phyloP scores from a whole-genome alignment of 2,113 vertebrate species.

The Opisthocomus hoazin region DNA sequence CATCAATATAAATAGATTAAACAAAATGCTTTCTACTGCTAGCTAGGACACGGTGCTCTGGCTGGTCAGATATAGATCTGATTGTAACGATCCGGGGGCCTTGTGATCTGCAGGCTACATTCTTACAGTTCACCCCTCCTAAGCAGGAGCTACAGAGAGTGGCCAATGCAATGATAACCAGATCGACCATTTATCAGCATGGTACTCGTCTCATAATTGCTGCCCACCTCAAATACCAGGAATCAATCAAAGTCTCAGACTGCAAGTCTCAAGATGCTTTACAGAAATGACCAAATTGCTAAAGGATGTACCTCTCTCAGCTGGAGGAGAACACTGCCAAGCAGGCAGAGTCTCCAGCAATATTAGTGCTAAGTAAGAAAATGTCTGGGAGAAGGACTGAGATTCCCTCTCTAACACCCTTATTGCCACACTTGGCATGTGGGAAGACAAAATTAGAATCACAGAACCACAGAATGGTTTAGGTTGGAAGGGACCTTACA shows the following conservation, averaged over 20 bases:
- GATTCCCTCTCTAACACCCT: neutral
- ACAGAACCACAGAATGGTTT: too few species aligned
- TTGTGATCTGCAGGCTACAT: neutral
- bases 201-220: neutral
- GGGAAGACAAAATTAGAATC: neutral
- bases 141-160: neutral
- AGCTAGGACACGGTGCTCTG: neutral
- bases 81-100: neutral
- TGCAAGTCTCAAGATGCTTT: neutral
- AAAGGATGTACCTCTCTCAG: neutral
- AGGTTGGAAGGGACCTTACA: too few species aligned
- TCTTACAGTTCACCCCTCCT: neutral
- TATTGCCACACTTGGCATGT: neutral
- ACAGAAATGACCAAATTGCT: neutral
- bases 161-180: neutral
- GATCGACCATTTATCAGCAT: neutral
- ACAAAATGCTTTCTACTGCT: constrained; percentile 13
- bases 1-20: constrained; percentile 28
- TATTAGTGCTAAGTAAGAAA: neutral
- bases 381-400: neutral
- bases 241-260: neutral
- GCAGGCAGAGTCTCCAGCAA: neutral
- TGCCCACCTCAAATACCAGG: neutral
- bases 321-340: neutral
- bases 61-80: neutral